Conservation (phyloP, 2,888 invertebrate genomes). For the Allophyes oxyacanthae region DNA sequence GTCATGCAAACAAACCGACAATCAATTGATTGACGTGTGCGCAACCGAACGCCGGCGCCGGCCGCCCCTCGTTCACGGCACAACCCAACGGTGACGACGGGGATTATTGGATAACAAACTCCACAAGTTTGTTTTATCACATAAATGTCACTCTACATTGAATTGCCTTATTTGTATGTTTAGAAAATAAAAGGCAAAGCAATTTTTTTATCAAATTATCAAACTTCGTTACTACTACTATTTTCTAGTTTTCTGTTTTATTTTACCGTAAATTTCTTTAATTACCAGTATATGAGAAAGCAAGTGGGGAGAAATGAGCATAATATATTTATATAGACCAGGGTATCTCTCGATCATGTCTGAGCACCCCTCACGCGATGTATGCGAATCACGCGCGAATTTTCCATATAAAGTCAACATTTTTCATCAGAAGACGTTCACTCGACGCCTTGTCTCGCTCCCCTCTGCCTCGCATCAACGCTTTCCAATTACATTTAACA, state of each 20-base stretch:
- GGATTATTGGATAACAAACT: conserved; percentile 9
- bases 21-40: conserved; percentile 66
- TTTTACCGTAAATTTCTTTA: no score
- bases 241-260: no score
- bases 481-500: conserved; percentile 61
- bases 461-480: conserved; percentile 55
- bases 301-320: conserved; percentile 7
- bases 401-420: conserved; percentile 73
- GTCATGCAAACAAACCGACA: conserved; percentile 46
- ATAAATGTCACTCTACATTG: conserved; percentile 31
- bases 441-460: conserved; percentile 59
- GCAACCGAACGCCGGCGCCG: conserved; percentile 59
- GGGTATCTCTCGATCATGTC: conserved; percentile 29
- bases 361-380: conserved; percentile 36
- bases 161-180: not conserved
- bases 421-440: conserved; percentile 69
- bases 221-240: no score
- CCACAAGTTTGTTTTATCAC: conserved; percentile 22
- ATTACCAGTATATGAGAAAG: not conserved
- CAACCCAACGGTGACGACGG: conserved; percentile 48
- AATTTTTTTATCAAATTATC: no score
- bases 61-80: conserved; percentile 39
- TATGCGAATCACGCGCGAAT: conserved; percentile 67
- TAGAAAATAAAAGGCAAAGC: no score
- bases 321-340: conserved; percentile 19